These are phyloP conservation scores for Acipenser transmontanus DNA, from an alignment of 2,797 vertebrate genomes.

Conservation along the genomic window DNA sequence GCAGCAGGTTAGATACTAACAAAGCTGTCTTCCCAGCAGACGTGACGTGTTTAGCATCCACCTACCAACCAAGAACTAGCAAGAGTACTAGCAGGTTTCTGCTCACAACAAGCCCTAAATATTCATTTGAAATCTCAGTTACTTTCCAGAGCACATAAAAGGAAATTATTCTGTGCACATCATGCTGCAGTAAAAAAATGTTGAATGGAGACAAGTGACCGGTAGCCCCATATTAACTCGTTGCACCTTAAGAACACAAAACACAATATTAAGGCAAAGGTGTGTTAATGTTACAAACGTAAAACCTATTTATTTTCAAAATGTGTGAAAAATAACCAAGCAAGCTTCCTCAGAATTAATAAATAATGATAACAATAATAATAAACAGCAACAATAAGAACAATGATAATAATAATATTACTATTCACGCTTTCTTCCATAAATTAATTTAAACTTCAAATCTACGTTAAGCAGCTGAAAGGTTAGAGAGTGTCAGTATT, in stretches of 20 bases:
- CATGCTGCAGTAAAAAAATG: background rate
- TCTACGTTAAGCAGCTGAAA: conserved; percentile 8
- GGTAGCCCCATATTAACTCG: background rate
- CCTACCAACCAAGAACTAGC: too few species aligned
- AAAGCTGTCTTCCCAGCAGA: too few species aligned
- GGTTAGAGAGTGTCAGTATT: background rate
- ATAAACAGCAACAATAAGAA: background rate
- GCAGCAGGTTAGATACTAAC: too few species aligned
- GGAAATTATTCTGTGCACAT: background rate
- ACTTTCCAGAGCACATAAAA: background rate
- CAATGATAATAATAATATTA: background rate
- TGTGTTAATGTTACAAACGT: conserved; percentile 12
- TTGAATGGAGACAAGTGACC: conserved; percentile 3
- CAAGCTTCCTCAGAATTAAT: conserved; percentile 8
- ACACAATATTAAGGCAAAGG: conserved; percentile 23
- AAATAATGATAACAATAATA: background rate
- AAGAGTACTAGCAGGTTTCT: too few species aligned
- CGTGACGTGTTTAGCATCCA: too few species aligned
- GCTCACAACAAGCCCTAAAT: background rate
- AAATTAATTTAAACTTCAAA: conserved; percentile 7
- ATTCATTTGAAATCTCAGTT: background rate
- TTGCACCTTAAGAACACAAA: background rate
- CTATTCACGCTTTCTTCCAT: conserved; percentile 8
- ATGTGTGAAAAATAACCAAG: conserved; percentile 1
- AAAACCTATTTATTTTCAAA: background rate